Conservation (phyloP, 2,113 vertebrate genomes). For the Bambusicola thoracicus region DNA sequence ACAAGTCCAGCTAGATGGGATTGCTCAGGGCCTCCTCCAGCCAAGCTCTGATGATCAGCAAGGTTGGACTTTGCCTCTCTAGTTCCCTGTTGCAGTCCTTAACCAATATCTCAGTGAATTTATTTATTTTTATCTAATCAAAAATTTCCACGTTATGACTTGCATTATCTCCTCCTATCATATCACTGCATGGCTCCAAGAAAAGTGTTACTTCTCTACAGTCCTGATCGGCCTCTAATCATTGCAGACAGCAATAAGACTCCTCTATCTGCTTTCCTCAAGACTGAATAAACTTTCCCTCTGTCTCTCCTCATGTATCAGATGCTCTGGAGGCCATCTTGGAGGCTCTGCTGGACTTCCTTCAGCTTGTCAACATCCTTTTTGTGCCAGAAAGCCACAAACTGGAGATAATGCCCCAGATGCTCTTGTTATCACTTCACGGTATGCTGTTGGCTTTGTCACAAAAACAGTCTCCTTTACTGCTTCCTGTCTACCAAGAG, state of each 20-base stretch:
- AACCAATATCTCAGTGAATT: fast-evolving
- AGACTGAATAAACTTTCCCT: neutral
- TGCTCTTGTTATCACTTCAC: neutral
- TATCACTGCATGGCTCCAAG: fast-evolving
- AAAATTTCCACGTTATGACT: neutral
- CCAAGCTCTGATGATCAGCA: neutral
- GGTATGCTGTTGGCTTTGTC: neutral
- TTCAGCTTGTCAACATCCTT: neutral
- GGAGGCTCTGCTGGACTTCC: too few relatives aligned
- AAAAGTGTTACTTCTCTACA: neutral
- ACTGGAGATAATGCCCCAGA: neutral
- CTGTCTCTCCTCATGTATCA: neutral
- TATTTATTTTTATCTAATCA: neutral
- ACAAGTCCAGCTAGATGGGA: neutral
- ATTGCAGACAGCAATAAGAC: neutral
- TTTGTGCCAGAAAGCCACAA: neutral
- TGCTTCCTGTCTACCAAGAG: neutral
- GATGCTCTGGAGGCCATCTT: neutral
- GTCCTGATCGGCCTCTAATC: neutral
- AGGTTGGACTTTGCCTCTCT: neutral
- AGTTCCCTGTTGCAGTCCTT: neutral
- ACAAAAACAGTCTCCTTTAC: neutral
- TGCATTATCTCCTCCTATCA: neutral
- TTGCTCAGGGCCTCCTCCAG: neutral
- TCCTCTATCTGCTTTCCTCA: neutral